phyloP scores from a whole-genome alignment of 2,888 invertebrate species.

The Agonopterix arenella region DNA sequence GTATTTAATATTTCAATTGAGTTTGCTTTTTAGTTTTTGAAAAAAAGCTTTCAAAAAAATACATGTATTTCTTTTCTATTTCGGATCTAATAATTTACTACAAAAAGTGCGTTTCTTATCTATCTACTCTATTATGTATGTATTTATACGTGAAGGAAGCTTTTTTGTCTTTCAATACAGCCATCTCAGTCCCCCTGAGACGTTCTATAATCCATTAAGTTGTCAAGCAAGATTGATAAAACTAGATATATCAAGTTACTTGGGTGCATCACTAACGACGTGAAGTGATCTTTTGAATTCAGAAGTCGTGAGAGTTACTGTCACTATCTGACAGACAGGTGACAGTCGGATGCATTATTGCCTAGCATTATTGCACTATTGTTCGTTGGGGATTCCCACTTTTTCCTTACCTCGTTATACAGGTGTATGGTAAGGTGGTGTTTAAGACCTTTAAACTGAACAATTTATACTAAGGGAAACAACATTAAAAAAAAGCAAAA shows the following conservation, averaged over 20 bases:
- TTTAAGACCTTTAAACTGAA: too few species aligned
- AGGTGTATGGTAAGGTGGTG: too few species aligned
- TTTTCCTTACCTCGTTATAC: too few species aligned
- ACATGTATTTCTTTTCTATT: too few species aligned
- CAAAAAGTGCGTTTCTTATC: slow-evolving; percentile 2
- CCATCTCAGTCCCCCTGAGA: slow-evolving; percentile 32
- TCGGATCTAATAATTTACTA: neutral
- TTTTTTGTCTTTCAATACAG: slow-evolving; percentile 21
- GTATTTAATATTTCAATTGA: too few species aligned
- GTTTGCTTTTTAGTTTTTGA: too few species aligned
- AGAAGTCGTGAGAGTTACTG: too few species aligned
- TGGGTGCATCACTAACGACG: slow-evolving; percentile 54
- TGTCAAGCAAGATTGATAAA: slow-evolving; percentile 70
- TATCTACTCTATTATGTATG: neutral
- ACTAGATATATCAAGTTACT: slow-evolving; percentile 48
- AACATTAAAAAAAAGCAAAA: too few species aligned
- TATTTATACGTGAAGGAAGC: neutral
- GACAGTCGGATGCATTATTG: slow-evolving; percentile 8
- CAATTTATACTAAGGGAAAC: too few species aligned
- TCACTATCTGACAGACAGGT: slow-evolving; percentile 2
- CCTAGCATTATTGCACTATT: too few species aligned
- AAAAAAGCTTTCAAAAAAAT: too few species aligned
- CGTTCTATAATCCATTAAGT: slow-evolving; percentile 68
- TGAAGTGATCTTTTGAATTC: neutral
- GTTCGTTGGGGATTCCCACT: too few species aligned